phyloP scores from a whole-genome alignment of 2,797 vertebrate species.

The Myripristis jacobus region DNA sequence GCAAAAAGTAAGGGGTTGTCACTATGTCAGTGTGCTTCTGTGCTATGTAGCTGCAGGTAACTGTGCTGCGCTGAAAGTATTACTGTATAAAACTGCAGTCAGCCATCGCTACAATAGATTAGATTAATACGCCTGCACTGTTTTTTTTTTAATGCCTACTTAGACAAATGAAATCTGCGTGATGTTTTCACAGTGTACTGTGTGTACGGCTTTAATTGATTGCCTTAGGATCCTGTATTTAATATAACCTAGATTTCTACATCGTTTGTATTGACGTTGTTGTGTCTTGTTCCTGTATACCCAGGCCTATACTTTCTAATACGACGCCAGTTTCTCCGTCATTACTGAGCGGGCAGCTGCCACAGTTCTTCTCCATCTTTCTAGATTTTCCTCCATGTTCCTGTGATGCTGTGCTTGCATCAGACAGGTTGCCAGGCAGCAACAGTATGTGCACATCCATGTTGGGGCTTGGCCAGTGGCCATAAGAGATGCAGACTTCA shows the following conservation, averaged over 20 bases:
- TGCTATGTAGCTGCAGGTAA: slow-evolving; percentile 14
- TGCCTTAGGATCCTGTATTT: slow-evolving; percentile 10
- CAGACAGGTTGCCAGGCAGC: slow-evolving; percentile 64
- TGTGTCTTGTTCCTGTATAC: slow-evolving; percentile 8
- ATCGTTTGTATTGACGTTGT: neutral
- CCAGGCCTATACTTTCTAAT: slow-evolving; percentile 7
- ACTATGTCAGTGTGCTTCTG: slow-evolving; percentile 10
- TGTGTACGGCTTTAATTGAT: neutral
- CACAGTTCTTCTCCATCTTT: slow-evolving; percentile 30
- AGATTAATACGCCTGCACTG: slow-evolving; percentile 3
- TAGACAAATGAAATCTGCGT: neutral
- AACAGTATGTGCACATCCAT: slow-evolving; percentile 39
- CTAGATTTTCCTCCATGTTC: slow-evolving; percentile 43
- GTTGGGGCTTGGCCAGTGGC: slow-evolving; percentile 26
- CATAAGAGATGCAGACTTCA: slow-evolving; percentile 2
- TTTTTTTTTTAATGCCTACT: neutral
- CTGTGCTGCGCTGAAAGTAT: neutral
- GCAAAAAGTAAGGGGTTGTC: slow-evolving; percentile 26
- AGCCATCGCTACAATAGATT: slow-evolving; percentile 8
- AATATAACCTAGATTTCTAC: neutral
- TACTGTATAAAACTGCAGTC: neutral
- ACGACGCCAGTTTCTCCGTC: slow-evolving; percentile 38
- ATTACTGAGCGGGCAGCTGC: slow-evolving; percentile 46
- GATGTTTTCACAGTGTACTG: neutral
- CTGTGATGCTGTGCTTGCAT: slow-evolving; percentile 49